phyloP scores from a whole-genome alignment of 2,113 vertebrate species.

The Excalfactoria chinensis region DNA sequence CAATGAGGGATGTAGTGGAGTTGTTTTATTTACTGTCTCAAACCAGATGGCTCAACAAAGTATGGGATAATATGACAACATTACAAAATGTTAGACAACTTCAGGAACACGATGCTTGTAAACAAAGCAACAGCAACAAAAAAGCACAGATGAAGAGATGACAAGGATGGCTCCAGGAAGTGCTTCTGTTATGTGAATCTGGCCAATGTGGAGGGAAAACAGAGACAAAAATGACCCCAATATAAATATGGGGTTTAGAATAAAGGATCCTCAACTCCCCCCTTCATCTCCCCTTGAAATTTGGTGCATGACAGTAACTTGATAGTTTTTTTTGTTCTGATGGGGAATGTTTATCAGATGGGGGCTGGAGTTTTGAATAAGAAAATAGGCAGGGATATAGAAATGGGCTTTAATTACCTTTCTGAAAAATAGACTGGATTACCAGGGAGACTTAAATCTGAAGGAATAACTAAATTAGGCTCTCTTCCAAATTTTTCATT shows the following conservation, averaged over 20 bases:
- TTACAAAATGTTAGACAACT: background rate
- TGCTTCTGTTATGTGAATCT: background rate
- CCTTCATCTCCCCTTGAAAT: background rate
- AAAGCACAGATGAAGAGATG: background rate
- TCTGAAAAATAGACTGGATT: background rate
- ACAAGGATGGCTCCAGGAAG: background rate
- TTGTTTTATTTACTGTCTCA: too few species aligned
- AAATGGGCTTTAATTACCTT: background rate
- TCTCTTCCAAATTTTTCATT: background rate
- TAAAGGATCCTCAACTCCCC: background rate
- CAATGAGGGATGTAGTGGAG: background rate
- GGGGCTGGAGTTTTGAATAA: background rate
- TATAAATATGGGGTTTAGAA: background rate
- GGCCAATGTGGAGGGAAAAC: background rate
- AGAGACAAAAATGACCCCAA: background rate
- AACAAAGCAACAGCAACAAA: too few species aligned
- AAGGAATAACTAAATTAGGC: background rate
- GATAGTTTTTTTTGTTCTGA: background rate
- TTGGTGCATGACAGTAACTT: background rate
- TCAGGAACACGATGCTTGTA: background rate
- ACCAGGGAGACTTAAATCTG: background rate
- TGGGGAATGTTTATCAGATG: background rate
- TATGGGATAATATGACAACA: background rate
- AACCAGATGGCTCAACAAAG: background rate
- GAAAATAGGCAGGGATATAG: background rate